These are phyloP conservation scores for Vanessa tameamea DNA, from an alignment of 1,140 invertebrate species.

Conservation along the genomic window DNA sequence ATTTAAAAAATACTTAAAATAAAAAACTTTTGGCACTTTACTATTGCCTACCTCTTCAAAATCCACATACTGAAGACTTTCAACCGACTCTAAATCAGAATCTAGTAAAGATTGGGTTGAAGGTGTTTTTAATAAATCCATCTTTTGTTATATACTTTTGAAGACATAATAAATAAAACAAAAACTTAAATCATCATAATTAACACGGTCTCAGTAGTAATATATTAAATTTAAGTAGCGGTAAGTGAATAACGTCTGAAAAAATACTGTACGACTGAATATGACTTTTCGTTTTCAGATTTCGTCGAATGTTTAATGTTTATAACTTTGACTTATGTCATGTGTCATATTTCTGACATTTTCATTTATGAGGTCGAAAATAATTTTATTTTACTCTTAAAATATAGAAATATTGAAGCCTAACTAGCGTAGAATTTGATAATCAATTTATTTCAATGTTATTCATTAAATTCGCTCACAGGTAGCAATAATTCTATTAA, in stretches of 20 bases:
- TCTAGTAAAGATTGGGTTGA: slow-evolving; percentile 82
- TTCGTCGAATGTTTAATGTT: not conserved
- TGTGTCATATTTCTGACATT: not conserved
- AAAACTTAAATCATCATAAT: not conserved
- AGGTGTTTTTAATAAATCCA: slow-evolving; percentile 82
- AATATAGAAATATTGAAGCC: too few relatives aligned
- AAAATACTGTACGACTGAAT: not conserved
- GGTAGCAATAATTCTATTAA: too few relatives aligned
- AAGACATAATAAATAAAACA: not conserved
- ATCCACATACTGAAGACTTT: slow-evolving; percentile 84
- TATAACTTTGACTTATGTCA: not conserved
- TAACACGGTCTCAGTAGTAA: not conserved
- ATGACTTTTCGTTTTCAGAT: not conserved
- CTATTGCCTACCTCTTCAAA: slow-evolving; percentile 83
- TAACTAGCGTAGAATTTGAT: too few relatives aligned
- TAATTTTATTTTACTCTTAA: too few relatives aligned
- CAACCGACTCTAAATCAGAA: slow-evolving; percentile 85
- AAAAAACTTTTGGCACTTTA: not conserved
- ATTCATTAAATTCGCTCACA: too few relatives aligned
- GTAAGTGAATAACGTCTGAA: not conserved
- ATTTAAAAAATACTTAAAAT: slow-evolving; percentile 10
- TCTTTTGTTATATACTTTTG: slow-evolving; percentile 36
- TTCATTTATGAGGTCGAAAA: too few relatives aligned
- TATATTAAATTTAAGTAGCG: not conserved
- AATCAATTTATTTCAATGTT: too few relatives aligned